Evolutionary conservation across 2,888 invertebrate genomes (phyloP).

Genomic region (Stenodera caucasica): DNA sequence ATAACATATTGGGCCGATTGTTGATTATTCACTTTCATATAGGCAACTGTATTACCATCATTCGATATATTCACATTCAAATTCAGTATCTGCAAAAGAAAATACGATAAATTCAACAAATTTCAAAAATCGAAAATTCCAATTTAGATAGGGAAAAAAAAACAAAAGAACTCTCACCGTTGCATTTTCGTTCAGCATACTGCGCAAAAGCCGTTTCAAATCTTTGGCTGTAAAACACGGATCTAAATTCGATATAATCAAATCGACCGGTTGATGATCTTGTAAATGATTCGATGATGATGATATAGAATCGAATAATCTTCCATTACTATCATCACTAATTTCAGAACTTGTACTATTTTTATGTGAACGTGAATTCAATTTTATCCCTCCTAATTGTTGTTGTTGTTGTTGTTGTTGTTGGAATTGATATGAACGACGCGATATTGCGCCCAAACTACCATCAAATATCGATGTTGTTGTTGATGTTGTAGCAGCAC

Average conservation of each 20-base stretch:
- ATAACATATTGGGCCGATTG: conserved; percentile 75
- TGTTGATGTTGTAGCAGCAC: not conserved
- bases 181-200: conserved; percentile 67
- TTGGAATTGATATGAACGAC: not conserved
- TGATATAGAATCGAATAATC: not conserved
- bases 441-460: not conserved
- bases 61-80: conserved; percentile 66
- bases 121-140: not conserved
- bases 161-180: conserved; percentile 55
- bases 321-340: conserved; percentile 36
- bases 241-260: conserved; percentile 72
- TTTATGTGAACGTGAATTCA: conserved; percentile 30
- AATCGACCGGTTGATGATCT: conserved; percentile 52
- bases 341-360: conserved; percentile 41
- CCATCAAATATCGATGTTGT: not conserved
- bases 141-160: not conserved
- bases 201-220: conserved; percentile 65
- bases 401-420: conserved; percentile 2
- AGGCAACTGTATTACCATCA: conserved; percentile 71
- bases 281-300: conserved; percentile 10
- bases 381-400: not conserved
- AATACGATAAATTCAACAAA: no score
- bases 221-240: conserved; percentile 68
- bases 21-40: conserved; percentile 66
- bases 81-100: conserved; percentile 58